Evolutionary conservation across 2,797 vertebrate species (phyloP), one percentile per base, ranked within the genome.

Genomic region (Xyrichtys novacula): DNA sequence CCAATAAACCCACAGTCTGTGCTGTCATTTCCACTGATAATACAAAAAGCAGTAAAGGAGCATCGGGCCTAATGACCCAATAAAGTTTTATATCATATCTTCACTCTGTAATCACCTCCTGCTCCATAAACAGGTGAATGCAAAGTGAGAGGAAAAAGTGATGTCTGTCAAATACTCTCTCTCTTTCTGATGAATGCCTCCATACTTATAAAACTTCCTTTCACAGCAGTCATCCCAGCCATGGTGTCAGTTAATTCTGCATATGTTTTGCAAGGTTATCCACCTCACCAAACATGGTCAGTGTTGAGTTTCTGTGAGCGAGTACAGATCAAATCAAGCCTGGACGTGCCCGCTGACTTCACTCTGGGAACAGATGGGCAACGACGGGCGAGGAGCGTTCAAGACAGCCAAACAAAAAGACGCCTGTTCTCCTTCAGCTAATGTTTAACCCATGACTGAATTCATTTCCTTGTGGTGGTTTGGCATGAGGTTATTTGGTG

Each of bases 381-480:
- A 9, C 17, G 54, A 15, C 1, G 22, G 44, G n/a, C 1, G 22
- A 50, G 26, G 49, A 62, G 25, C 11, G 19, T 38, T 77, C 64
- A 17, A n/a, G 10, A 64, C 38, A 26, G 15, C 20, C 40, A 20
- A 40, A 85, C 75, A 86, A 78, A 60, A 80, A 57, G 20, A 59
- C 62, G 66, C 29, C 29, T 82, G 76, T 85, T 62, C 66, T 68
- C 39, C 55, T 61, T 1, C 16, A 55, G 75, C 19, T 71, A 79
- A 89, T 73, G 66, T 76, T 75, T 72, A 81, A 85, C 63, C 67
- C 32, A 48, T 68, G 40, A 34, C 47, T 60, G 65, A 54, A 70
- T 7, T 58, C 25, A 74, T 76, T 85, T 78, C 48, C 74, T 81
- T 48, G 50, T 28, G 19, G 47, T 58, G 19, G 49, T 47, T 67